Evolutionary conservation across 2,113 vertebrate genomes (phyloP), one percentile per base, ranked within the genome.

Genomic region (Lucifuga dentata): DNA sequence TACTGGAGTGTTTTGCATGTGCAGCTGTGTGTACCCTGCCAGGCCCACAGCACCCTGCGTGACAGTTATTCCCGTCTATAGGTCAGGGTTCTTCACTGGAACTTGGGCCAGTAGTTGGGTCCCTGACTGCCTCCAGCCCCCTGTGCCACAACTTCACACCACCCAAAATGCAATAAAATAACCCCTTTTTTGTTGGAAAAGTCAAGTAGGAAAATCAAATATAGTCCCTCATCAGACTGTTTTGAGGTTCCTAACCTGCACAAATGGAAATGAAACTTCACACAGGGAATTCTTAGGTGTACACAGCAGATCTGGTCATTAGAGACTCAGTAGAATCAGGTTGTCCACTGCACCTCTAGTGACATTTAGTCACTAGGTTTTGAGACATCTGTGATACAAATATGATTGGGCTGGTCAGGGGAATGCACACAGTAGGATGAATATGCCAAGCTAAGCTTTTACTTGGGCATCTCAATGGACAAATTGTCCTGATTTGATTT

Each of bases 1-100:
- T 41, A 44, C n/a, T 16, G 4, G 7, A 33, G 17, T 19, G 56
- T 82, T 68, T 56, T 69, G 68, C 55, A 55, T 70, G 69, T 56
- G 40, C 12, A 57, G 20, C 39, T 23, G 35, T 10, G 57, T 36
- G 58, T 55, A 58, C 62, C 71, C 51, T 73, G 48, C 53, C 56
- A 46, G 60, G 26, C 57, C 74, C 36, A 20, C 36, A 60, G 60
- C 67, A 58, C 66, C 51, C 81, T 60, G 73, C 79, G 38, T 92
- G 88, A 86, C 81, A 82, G 53, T 24, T 86, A 90, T 93, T 91
- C 86, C 90, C 91, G 86, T 86, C 89, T 83, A 84, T 92, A 93
- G 92, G 91, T 93, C 92, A 90, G 12, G 68, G 82, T 92, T 95
- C 95, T 93, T 90, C 91, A 80, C 86, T 92, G 76, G 86, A n/a